Base-by-base conservation (phyloP, 30 jellyfish, hydroid and myxozoan species). In the Rhopilema esculentum region DNA sequence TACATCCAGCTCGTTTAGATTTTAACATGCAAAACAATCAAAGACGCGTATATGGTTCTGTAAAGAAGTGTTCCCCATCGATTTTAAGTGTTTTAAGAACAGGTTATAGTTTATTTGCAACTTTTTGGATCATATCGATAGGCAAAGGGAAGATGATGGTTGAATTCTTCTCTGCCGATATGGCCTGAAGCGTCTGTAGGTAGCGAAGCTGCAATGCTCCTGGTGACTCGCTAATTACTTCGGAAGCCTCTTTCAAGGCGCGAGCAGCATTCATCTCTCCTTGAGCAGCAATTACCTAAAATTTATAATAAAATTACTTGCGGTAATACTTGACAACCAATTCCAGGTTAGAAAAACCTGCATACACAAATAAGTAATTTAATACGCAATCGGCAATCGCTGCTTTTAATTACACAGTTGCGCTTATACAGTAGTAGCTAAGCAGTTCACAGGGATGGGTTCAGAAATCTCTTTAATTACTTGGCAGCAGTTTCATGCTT, bases 261-360 rank as follows among this genome's bases (percentile, higher is more conserved):
- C 98, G 98, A n/a, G 98, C 98, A 0, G 98, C 98, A 74, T 94
- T 94, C 97, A 94, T 87, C 72, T 94, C 98, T 62, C 98, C 98
- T 66, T 94, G 97, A 22, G 98, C 98, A n/a, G 98, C 98, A 72
- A 94, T 94, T 19, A 94, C 98, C 98, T 94, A 64, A 15, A 68
- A 80, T 40, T 40, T 6, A 22, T 7, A 15, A 22, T 7, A 15
- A 72, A 27, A 19, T 23, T 8, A 22, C 62, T 24, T 22, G 29
- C 16, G 29, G 64, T 7, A 9, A 22, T 17, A 16, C 15, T 27
- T 17, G 16, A 15, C 67, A 20, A 51, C 67, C 15, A n/a, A n/a
- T n/a, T n/a, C n/a, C n/a, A n/a, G n/a, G n/a, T n/a, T n/a, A n/a
- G n/a, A n/a, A n/a, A n/a, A n/a, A n/a, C n/a, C n/a, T n/a, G n/a